Base-by-base conservation (phyloP, 1,140 invertebrate species). In the Heliconius eleuchia region DNA sequence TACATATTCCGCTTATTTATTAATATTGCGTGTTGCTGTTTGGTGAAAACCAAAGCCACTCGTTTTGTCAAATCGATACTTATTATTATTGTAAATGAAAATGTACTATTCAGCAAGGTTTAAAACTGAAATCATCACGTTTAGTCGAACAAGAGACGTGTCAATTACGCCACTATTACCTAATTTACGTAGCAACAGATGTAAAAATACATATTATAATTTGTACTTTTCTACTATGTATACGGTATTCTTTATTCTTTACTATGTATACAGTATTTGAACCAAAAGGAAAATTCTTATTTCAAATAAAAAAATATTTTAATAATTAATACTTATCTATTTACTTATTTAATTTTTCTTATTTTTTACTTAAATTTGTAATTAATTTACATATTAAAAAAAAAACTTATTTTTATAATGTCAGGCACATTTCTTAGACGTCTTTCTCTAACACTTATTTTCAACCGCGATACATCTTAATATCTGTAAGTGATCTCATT, bases 401-500 rank as follows among this genome's bases (percentile, higher is more conserved):
- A 23, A 23, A 23, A 23, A 23, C 50, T 7, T 52, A 57, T 57
- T 23, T 9, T 57, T 9, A 57, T 57, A 57, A 23, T 23, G 6
- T 9, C 0, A 57, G 9, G 1, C 11, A 0, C 52, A 18, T 55
- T n/a, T 23, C 11, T 13, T 13, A 66, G 11, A 30, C 60, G 3
- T 23, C 1, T 30, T 66, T 66, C n/a, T 66, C 16, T 30, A 66
- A 27, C 4, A 30, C 27, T 0, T 16, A 66, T 66, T 66, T 66
- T 30, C 13, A 30, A 66, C 27, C 16, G 9, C 60, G 27, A 13
- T 13, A 5, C 9, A 6, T 66, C 9, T 66, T 2, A 52, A 52
- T 52, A 52, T 52, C 50, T 52, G 50, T 19, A 66, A 57, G 27
- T 78, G 76, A 73, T 78, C 76, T 78, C 76, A 78, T 78, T 73